Conservation (phyloP, 2,113 vertebrate genomes). For the human region DNA sequence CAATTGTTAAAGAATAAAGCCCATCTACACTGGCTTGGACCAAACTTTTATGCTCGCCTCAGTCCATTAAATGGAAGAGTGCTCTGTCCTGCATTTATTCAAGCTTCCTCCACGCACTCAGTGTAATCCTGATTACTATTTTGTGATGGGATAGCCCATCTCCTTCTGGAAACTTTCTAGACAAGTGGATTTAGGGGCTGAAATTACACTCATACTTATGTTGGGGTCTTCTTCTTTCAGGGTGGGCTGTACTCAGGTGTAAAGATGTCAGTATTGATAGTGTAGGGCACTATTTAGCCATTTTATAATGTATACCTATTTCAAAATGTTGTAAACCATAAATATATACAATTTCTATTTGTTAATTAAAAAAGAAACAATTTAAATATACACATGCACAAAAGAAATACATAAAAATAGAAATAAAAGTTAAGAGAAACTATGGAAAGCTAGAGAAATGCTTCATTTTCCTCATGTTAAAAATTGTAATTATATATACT, state of each 20-base stretch:
- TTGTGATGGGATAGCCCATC: background rate
- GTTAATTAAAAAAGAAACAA: background rate
- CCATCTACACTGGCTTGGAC: background rate
- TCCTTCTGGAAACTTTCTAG: background rate
- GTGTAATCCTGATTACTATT: background rate
- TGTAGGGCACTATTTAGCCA: background rate
- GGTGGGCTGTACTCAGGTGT: background rate
- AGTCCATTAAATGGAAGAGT: background rate
- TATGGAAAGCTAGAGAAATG: background rate
- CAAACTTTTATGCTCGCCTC: background rate
- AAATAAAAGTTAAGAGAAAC: background rate
- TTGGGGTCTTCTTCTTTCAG: background rate
- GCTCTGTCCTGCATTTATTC: background rate
- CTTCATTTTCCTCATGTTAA: background rate
- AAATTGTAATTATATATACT: background rate
- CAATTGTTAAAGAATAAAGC: background rate
- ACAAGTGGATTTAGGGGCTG: background rate
- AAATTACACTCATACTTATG: background rate
- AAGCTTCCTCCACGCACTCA: background rate
- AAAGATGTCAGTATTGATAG: background rate
- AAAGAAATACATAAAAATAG: background rate
- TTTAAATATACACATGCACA: background rate
- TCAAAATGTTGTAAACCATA: background rate
- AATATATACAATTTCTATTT: background rate
- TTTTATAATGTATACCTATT: background rate